Evolutionary conservation across 1,140 invertebrate genomes (phyloP).

Genomic region (Aphaenogaster rudis): DNA sequence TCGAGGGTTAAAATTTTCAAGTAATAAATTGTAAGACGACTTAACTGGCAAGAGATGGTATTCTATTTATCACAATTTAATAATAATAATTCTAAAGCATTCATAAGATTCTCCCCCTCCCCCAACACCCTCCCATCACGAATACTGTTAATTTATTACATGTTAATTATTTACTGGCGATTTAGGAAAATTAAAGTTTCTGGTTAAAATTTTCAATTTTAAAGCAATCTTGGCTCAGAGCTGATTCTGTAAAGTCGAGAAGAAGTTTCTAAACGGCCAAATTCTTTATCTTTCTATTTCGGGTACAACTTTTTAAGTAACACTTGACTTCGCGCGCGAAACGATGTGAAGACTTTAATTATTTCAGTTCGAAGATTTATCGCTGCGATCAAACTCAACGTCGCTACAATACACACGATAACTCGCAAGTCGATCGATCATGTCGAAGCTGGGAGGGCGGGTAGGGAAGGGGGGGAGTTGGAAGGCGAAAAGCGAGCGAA

Average conservation of each 20-base stretch:
- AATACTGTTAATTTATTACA: too few species aligned
- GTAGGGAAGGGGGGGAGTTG: neutral
- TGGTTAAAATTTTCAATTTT: neutral
- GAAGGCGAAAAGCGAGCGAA: conserved; percentile 48
- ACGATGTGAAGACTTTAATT: neutral
- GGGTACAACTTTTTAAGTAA: neutral
- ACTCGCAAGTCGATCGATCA: conserved; percentile 56
- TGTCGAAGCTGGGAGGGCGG: neutral
- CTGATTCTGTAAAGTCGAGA: neutral
- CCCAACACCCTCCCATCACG: too few species aligned
- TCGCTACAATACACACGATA: conserved; percentile 50
- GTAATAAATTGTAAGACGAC: too few species aligned
- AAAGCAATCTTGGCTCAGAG: neutral
- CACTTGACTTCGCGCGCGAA: neutral
- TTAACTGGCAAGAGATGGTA: too few species aligned
- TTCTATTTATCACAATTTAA: too few species aligned
- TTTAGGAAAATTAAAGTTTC: too few species aligned
- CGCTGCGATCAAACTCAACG: conserved; percentile 38
- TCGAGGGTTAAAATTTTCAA: neutral
- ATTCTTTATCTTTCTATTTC: neutral
- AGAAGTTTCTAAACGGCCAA: neutral
- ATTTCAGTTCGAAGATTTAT: conserved; percentile 20
- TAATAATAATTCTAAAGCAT: too few species aligned
- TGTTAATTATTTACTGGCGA: too few species aligned
- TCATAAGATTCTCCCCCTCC: too few species aligned